Percentiles rank a stretch among this genome's conserved stretches.
Conservation (phyloP, 2,113 vertebrate genomes). For the Neolamprologus fasciatus region DNA sequence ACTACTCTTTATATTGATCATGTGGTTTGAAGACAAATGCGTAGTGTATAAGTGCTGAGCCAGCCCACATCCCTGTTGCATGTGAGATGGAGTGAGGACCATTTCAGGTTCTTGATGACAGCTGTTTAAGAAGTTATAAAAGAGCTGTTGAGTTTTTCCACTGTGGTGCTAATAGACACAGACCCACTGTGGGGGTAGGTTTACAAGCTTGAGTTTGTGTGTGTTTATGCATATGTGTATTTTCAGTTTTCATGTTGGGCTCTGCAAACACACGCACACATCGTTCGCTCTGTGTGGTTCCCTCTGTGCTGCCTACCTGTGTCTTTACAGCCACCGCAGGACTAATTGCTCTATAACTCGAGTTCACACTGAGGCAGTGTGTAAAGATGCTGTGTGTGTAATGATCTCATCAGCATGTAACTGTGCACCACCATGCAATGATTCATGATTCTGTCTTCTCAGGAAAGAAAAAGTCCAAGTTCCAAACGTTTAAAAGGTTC, state of each 20-base stretch:
- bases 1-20: not conserved
- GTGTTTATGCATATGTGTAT: not conserved
- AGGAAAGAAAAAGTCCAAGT: conserved; percentile 93
- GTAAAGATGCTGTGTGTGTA: conserved; percentile 7
- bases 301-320: not conserved
- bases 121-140: conserved; percentile 32
- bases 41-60: not conserved
- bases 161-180: conserved; percentile 24
- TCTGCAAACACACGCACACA: not conserved
- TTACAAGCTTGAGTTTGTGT: conserved; percentile 11
- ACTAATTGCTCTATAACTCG: not conserved
- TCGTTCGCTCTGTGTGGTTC: not conserved
- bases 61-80: not conserved
- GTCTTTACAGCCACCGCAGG: not conserved
- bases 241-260: not conserved
- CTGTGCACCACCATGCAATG: not conserved
- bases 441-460: not conserved
- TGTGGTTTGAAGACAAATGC: not conserved
- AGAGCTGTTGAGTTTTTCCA: conserved; percentile 36
- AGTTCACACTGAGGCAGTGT: not conserved
- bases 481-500: conserved; percentile 85
- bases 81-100: not conserved
- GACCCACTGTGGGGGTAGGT: not conserved
- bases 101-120: not conserved
- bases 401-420: not conserved